phyloP scores from a whole-genome alignment of 1,140 invertebrate genomes.

The Trichonephila clavata region DNA sequence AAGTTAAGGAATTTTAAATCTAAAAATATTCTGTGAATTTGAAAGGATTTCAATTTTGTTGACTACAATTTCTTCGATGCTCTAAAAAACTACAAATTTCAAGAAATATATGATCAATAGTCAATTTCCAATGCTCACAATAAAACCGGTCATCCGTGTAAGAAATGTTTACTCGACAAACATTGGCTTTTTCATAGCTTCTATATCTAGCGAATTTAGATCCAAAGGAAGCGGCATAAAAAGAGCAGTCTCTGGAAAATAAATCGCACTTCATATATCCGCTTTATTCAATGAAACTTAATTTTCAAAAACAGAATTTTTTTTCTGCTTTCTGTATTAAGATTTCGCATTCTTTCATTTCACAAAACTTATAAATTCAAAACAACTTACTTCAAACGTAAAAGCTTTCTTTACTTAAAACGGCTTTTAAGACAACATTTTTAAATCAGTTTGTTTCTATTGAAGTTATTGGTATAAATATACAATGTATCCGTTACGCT shows the following conservation, averaged over 20 bases:
- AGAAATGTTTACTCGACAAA: not conserved
- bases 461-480: no score
- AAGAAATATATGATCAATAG: slow-evolving; percentile 21
- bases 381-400: no score
- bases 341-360: no score
- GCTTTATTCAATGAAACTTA: not conserved
- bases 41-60: slow-evolving; percentile 13
- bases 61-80: not conserved
- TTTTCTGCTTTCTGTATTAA: no score
- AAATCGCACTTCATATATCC: not conserved
- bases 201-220: not conserved
- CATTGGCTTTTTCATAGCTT: slow-evolving; percentile 10
- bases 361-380: no score
- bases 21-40: not conserved
- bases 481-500: no score
- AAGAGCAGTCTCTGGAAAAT: not conserved
- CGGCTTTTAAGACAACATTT: no score
- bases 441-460: no score
- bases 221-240: not conserved
- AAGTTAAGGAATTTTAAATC: not conserved
- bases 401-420: no score
- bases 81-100: not conserved
- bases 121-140: slow-evolving; percentile 27
- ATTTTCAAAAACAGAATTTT: not conserved
- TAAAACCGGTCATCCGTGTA: not conserved